These are phyloP conservation scores for Ophion obscuratus DNA, from an alignment of 2,888 invertebrate genomes.

Conservation along the genomic window DNA sequence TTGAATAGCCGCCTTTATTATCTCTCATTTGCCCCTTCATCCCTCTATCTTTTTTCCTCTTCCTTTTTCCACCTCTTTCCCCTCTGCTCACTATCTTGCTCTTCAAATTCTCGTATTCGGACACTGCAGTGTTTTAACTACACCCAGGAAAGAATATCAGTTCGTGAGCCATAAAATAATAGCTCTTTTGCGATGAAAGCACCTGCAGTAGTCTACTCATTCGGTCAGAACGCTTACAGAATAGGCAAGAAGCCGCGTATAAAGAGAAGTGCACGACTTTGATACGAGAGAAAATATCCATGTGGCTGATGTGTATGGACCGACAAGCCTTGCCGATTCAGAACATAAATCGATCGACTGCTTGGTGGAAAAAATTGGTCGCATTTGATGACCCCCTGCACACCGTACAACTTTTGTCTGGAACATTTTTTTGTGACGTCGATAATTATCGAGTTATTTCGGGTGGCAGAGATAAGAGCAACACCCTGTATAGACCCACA, in stretches of 20 bases:
- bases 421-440: too few relatives aligned
- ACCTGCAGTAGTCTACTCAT: constrained; percentile 60
- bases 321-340: too few relatives aligned
- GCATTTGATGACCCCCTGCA: too few relatives aligned
- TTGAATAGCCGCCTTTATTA: too few relatives aligned
- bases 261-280: constrained; percentile 37
- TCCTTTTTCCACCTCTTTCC: background rate
- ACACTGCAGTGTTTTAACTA: constrained; percentile 52
- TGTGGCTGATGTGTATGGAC: background rate
- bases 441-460: too few relatives aligned
- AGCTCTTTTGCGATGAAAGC: constrained; percentile 63
- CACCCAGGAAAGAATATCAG: constrained; percentile 36
- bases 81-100: constrained; percentile 1
- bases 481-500: background rate
- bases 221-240: constrained; percentile 69
- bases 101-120: constrained; percentile 5
- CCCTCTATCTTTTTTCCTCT: background rate
- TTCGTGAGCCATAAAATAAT: constrained; percentile 32
- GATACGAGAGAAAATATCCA: background rate
- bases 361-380: too few relatives aligned
- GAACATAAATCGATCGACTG: background rate
- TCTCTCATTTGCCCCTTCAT: background rate
- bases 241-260: constrained; percentile 71
- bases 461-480: too few relatives aligned
- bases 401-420: too few relatives aligned